Conservation (phyloP, 2,797 vertebrate genomes). For the Nyctibius grandis region DNA sequence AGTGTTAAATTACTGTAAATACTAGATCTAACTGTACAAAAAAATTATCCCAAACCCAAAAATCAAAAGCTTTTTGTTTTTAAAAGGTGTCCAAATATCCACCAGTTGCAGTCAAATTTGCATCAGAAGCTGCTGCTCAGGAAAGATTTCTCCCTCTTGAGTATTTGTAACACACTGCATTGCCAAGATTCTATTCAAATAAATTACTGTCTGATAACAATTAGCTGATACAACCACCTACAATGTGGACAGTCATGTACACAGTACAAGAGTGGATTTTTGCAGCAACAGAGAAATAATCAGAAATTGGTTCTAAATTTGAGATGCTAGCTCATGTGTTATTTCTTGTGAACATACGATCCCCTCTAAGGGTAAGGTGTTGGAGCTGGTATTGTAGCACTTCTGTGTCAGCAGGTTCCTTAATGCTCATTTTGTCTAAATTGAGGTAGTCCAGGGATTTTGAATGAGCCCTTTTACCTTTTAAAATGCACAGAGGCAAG, state of each 20-base stretch:
- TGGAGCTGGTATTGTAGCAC: constrained; percentile 94
- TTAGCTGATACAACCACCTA: constrained; percentile 59
- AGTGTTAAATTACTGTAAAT: constrained; percentile 58
- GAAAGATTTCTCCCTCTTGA: background rate
- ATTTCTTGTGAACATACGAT: constrained; percentile 87
- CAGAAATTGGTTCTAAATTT: background rate
- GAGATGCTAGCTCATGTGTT: constrained; percentile 79
- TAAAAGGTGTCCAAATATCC: constrained; percentile 36
- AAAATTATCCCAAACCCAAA: background rate
- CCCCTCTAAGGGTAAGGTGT: constrained; percentile 90
- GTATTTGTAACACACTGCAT: constrained; percentile 1
- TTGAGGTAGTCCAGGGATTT: constrained; percentile 99
- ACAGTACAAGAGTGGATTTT: constrained; percentile 10
- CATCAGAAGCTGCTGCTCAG: constrained; percentile 39
- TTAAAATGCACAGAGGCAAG: constrained; percentile 91
- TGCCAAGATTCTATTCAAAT: constrained; percentile 25
- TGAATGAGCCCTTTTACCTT: constrained; percentile 88
- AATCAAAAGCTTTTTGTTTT: background rate
- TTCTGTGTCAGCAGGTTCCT: constrained; percentile 92
- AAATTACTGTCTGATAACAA: constrained; percentile 51
- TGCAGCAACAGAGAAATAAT: constrained; percentile 41
- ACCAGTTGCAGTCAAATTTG: constrained; percentile 24
- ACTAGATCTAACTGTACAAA: constrained; percentile 42
- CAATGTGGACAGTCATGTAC: background rate
- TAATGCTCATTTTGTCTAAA: constrained; percentile 92